Evolutionary conservation across 2,888 invertebrate species (phyloP).

Genomic region (Microplitis deprimator): DNA sequence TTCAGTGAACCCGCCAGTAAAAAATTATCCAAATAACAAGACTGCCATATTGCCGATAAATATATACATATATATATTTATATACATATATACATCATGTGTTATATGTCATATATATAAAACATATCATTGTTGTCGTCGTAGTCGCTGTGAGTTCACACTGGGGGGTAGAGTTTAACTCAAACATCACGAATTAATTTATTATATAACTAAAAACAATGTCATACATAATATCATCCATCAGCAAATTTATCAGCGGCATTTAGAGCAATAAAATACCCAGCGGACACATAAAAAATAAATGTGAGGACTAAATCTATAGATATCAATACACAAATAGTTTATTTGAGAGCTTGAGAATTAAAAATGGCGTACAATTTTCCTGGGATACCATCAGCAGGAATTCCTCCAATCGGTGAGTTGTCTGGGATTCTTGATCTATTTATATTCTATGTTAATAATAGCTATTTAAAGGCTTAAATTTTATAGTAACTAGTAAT

Average conservation of each 20-base stretch:
- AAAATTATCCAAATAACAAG: not conserved
- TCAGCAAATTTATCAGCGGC: not conserved
- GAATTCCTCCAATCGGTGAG: slow-evolving; percentile 68
- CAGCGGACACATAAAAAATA: not conserved
- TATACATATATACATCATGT: not conserved
- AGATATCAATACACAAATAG: not conserved
- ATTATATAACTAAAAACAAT: slow-evolving; percentile 1
- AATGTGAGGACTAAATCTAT: not conserved
- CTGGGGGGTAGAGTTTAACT: not conserved
- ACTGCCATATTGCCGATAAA: not conserved
- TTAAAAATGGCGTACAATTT: slow-evolving; percentile 67
- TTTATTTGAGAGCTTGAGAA: not conserved
- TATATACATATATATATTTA: not conserved
- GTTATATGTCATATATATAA: too few relatives aligned
- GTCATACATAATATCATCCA: not conserved
- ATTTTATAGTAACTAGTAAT: not conserved
- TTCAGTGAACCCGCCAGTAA: not conserved
- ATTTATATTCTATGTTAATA: slow-evolving; percentile 13
- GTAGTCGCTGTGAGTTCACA: not conserved
- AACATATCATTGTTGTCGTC: not conserved
- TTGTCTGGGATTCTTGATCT: slow-evolving; percentile 16
- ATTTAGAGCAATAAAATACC: not conserved
- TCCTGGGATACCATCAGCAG: slow-evolving; percentile 66
- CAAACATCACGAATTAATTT: not conserved
- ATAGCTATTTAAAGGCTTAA: not conserved